Percentiles rank a stretch among this genome's conserved stretches.
These are phyloP conservation scores for Echeneis naucrates DNA, from an alignment of 2,797 vertebrate genomes.

Conservation along the genomic window DNA sequence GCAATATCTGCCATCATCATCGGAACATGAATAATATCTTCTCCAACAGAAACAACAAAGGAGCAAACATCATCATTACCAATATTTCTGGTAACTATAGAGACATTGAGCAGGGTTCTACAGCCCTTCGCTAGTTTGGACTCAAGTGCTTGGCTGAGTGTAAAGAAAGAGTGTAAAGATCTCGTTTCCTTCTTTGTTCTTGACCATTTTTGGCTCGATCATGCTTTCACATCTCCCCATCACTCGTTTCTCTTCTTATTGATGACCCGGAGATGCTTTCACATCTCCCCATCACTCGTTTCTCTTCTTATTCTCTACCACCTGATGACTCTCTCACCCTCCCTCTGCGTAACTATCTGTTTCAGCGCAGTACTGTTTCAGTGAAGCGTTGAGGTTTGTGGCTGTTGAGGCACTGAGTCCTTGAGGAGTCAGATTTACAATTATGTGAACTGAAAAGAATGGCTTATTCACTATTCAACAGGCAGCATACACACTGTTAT, in stretches of 20 bases:
- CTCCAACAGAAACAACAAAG: background rate
- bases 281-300: slow-evolving; percentile 18
- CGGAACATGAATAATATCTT: too few relatives aligned
- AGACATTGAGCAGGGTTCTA: background rate
- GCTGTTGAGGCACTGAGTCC: too few relatives aligned
- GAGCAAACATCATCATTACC: background rate
- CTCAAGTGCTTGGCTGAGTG: background rate
- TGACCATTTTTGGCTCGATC: background rate
- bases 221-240: background rate
- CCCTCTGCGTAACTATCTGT: background rate
- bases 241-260: slow-evolving; percentile 11
- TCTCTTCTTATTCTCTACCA: slow-evolving; percentile 3
- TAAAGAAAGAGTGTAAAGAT: too few relatives aligned
- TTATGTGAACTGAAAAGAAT: too few relatives aligned
- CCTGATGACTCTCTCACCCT: slow-evolving; percentile 13
- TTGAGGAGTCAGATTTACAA: too few relatives aligned
- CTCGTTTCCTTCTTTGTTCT: background rate
- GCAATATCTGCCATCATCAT: too few relatives aligned
- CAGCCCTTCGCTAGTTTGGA: background rate
- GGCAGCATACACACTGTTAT: too few relatives aligned
- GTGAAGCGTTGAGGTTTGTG: too few relatives aligned
- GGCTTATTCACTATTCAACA: too few relatives aligned
- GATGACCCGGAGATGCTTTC: too few relatives aligned
- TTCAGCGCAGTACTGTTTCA: too few relatives aligned
- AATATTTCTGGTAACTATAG: background rate